phyloP scores from a whole-genome alignment of 2,113 vertebrate species.

The Prunella fulvescens region DNA sequence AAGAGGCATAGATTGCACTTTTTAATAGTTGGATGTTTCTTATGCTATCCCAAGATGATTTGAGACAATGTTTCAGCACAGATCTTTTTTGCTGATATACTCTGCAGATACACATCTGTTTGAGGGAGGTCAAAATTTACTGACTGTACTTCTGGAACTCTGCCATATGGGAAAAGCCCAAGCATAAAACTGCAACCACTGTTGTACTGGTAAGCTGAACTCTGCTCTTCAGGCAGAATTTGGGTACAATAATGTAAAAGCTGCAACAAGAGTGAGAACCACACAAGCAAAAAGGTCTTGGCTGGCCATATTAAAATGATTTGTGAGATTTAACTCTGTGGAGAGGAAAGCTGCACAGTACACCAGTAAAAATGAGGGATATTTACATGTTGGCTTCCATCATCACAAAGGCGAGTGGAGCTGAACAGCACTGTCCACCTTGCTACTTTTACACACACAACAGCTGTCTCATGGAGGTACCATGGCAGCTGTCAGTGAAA shows the following conservation, averaged over 20 bases:
- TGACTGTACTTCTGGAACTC: background rate
- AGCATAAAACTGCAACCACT: background rate
- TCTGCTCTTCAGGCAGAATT: background rate
- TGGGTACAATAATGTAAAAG: background rate
- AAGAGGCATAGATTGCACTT: background rate
- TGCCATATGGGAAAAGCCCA: background rate
- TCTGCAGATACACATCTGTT: background rate
- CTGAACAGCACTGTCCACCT: background rate
- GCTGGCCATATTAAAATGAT: background rate
- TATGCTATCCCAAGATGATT: background rate
- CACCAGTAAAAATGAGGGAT: background rate
- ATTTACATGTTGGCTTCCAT: background rate
- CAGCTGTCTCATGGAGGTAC: background rate
- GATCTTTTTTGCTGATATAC: background rate
- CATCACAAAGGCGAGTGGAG: background rate
- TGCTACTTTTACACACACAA: background rate
- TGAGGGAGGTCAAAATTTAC: background rate
- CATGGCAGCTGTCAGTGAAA: background rate
- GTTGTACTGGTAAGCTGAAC: background rate
- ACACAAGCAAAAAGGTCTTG: background rate
- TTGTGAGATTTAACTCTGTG: background rate
- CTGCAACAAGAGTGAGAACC: background rate
- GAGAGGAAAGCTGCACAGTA: background rate
- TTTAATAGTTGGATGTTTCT: background rate
- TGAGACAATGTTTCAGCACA: background rate